Evolutionary conservation across 2,113 vertebrate genomes (phyloP).

Genomic region (Scomber japonicus): DNA sequence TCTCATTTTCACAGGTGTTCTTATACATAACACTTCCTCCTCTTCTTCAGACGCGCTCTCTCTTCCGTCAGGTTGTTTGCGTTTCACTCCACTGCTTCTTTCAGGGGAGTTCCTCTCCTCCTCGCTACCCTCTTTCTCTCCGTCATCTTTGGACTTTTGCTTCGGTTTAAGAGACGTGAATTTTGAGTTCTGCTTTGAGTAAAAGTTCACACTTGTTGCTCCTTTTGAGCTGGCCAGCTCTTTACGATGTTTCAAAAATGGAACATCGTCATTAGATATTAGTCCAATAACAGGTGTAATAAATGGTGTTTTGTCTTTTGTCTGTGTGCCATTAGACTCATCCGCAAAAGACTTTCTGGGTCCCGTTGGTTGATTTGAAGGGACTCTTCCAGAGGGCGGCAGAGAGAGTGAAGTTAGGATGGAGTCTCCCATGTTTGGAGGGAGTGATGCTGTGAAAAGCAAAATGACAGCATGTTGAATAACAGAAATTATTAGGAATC

Average conservation of each 20-base stretch:
- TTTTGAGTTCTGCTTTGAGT: not conserved
- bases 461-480: not conserved
- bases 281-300: constrained; percentile 71
- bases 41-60: constrained; percentile 32
- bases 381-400: constrained; percentile 75
- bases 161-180: constrained; percentile 45
- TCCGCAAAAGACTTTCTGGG: not conserved
- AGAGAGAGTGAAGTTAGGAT: constrained; percentile 83
- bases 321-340: not conserved
- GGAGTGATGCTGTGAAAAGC: constrained; percentile 72
- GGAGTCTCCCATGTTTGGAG: constrained; percentile 79
- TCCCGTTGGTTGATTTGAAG: constrained; percentile 44
- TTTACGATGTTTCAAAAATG: constrained; percentile 1
- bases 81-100: constrained; percentile 32
- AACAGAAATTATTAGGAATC: not conserved
- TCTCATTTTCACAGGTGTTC: not conserved
- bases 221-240: not conserved
- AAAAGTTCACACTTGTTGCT: not conserved
- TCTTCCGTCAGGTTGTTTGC: constrained; percentile 35
- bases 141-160: not conserved
- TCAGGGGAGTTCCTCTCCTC: not conserved
- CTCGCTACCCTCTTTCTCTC: not conserved
- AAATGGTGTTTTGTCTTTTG: not conserved
- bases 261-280: constrained; percentile 60
- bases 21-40: not conserved